Base-by-base conservation (phyloP, 2,797 vertebrate genomes). In the Liasis olivaceus region DNA sequence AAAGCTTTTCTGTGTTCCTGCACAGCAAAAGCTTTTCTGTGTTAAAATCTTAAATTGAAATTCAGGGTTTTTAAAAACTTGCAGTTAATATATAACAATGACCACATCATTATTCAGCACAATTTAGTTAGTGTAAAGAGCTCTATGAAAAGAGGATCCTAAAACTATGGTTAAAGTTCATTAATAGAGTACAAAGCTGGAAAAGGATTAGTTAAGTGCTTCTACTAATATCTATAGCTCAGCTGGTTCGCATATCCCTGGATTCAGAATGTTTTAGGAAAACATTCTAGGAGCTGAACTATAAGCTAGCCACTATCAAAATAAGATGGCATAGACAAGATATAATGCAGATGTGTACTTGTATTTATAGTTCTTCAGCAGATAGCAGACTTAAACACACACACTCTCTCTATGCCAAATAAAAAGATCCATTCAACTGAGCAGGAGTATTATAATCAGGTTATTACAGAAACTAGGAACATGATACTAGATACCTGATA, bases 1-100 rank as follows among this genome's bases (percentile, higher is more conserved):
- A 89, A 91, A 56, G 26, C 28, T 12, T 58, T 92, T 85, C 59
- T 92, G 58, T 77, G 26, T 85, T 92, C 24, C n/a, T 64, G 13
- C 13, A 56, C 31, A 28, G 5, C 11, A 88, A 51, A 36, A 86
- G 22, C 7, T 0, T 72, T 90, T 81, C 4, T 81, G 58, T 24
- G 24, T 59, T 90, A 64, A 66, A 8, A 54, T 51, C 51, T 85
- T 91, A 63, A 85, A 63, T 60, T 63, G 17, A 90, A 85, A 56
- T 85, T 47, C 26, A 31, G 31, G 3, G 26, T 56, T 42, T 86
- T n/a, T 36, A 2, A 12, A 26, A 84, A 26, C 28, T 42, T 89
- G 13, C 20, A 59, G 6, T 72, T 47, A 28, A 47, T 84, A 15
- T 26, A 4, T 7, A 28, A 36, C 2, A 84, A 54, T 85, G 5